phyloP scores from a whole-genome alignment of 1,140 invertebrate species.

The Stegodyphus mimosarum region DNA sequence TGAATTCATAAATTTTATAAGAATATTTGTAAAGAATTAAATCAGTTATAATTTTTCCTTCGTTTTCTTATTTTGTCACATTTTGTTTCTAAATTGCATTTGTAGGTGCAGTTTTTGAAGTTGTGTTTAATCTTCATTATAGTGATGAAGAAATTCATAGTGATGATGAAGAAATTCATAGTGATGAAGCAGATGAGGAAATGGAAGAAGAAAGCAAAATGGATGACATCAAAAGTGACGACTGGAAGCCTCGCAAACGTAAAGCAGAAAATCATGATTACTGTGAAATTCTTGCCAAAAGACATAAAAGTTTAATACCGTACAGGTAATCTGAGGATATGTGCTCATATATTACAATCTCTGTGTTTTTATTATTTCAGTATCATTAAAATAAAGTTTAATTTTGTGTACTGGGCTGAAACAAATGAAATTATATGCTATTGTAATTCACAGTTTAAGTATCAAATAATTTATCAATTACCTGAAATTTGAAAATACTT shows the following conservation, averaged over 20 bases:
- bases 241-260: slow-evolving; percentile 66
- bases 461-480: too few species aligned
- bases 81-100: neutral
- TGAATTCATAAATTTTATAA: too few species aligned
- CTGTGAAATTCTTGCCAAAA: slow-evolving; percentile 74
- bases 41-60: too few species aligned
- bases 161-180: slow-evolving; percentile 69
- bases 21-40: too few species aligned
- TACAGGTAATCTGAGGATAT: slow-evolving; percentile 74
- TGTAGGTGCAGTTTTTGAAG: neutral
- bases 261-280: slow-evolving; percentile 76
- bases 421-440: too few species aligned
- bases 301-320: slow-evolving; percentile 76
- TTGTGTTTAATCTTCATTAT: slow-evolving; percentile 34
- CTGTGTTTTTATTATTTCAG: too few species aligned
- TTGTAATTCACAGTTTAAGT: too few species aligned
- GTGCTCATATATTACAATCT: too few species aligned
- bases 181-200: slow-evolving; percentile 53
- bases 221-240: slow-evolving; percentile 64
- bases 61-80: too few species aligned
- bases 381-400: too few species aligned
- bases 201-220: neutral
- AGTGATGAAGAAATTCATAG: slow-evolving; percentile 71
- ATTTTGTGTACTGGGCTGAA: too few species aligned
- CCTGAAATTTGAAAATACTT: too few species aligned